Percentiles rank a stretch among this genome's conserved stretches.
These are phyloP conservation scores for Notodonta dromedarius DNA, from an alignment of 2,888 invertebrate genomes.

Conservation along the genomic window DNA sequence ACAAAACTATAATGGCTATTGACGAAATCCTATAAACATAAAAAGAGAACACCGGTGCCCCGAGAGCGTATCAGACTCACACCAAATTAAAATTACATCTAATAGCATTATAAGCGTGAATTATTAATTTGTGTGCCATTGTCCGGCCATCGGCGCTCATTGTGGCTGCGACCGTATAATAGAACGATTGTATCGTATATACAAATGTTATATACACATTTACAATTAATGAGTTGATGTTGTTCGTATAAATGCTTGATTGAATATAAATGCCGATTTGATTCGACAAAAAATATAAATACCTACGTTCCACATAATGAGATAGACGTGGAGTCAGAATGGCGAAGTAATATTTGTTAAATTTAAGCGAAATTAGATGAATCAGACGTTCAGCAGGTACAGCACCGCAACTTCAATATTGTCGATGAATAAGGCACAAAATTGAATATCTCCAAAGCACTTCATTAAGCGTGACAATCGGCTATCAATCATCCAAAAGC, in stretches of 20 bases:
- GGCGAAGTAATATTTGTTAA: background rate
- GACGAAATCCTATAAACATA: constrained; percentile 66
- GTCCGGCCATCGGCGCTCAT: constrained; percentile 49
- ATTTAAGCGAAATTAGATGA: background rate
- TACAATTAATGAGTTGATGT: constrained; percentile 41
- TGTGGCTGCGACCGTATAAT: constrained; percentile 40
- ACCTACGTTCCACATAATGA: too few species aligned
- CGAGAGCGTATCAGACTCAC: constrained; percentile 63
- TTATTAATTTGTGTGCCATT: constrained; percentile 78
- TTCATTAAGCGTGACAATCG: constrained; percentile 79
- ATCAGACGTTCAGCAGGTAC: constrained; percentile 8
- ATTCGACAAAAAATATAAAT: too few species aligned
- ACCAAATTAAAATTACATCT: constrained; percentile 74
- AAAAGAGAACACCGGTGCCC: constrained; percentile 45
- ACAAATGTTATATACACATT: constrained; percentile 20
- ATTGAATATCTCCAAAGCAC: constrained; percentile 65
- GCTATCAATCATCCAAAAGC: constrained; percentile 75
- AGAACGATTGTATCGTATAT: constrained; percentile 45
- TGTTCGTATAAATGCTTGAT: constrained; percentile 37
- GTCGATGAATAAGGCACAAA: constrained; percentile 53
- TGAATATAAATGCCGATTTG: constrained; percentile 24
- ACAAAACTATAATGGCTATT: constrained; percentile 61
- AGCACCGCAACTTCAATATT: constrained; percentile 22
- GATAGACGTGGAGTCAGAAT: background rate
- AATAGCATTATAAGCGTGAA: constrained; percentile 73